Evolutionary conservation across 2,888 invertebrate species (phyloP), one percentile per base, ranked within the genome.

Genomic region (Petrophora chlorosata): DNA sequence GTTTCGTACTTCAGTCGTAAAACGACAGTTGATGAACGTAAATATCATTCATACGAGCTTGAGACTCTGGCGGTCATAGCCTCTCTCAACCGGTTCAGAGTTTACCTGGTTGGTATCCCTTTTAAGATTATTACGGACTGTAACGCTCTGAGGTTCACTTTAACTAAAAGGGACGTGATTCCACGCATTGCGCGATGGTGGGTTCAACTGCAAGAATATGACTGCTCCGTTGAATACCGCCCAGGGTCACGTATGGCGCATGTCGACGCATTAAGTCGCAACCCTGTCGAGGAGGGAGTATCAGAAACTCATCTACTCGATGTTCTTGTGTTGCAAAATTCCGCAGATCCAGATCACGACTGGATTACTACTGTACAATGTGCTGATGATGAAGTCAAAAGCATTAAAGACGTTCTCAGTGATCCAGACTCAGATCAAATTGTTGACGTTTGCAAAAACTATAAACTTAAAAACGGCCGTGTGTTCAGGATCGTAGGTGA

Each of bases 91-190:
- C 29, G 30, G n/a, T 60, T 60, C 23, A 3, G 60, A 2, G 32
- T 51, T 0, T 64, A 64, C 36, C 26, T 64, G n/a, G 2, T 65
- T 3, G 65, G 67, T 0, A 10, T 62, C 17, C 25, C 23, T 7
- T 64, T 64, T 42, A 63, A 45, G 44, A 56, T 62, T 1, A n/a
- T 59, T 0, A 65, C 62, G 0, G 66, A 66, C 38, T 60, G 63
- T 10, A 60, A 54, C 25, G 56, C 61, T 0, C 29, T 61, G 5
- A 46, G 57, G 0, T 40, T 51, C 0, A 62, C 59, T 0, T 30
- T 63, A 0, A 45, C 39, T 1, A 61, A 65, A 28, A 10, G 58
- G 3, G 56, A 63, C n/a, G 19, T 59, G 0, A 29, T 65, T n/a
- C 59, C 61, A 1, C 34, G 54, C 3, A 54, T 65, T 25, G 26